phyloP scores from a whole-genome alignment of 2,113 vertebrate species.

The Acrocephalus kingi region DNA sequence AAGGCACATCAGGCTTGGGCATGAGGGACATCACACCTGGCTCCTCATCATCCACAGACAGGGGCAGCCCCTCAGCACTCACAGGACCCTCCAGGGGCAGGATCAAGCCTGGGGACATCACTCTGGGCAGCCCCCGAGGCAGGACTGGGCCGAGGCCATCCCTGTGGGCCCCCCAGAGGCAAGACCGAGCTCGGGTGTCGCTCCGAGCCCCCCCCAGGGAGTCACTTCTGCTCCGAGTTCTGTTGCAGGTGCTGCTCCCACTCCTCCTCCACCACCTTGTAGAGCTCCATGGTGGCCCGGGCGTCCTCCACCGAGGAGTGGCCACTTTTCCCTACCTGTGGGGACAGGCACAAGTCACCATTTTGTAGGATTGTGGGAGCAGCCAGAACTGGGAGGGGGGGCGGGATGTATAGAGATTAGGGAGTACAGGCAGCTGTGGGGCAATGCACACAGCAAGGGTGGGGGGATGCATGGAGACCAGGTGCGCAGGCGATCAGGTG shows the following conservation, averaged over 20 bases:
- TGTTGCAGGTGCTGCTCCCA: conserved; percentile 81
- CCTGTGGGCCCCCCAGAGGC: background rate
- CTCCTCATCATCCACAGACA: fast-evolving
- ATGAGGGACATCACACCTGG: fast-evolving
- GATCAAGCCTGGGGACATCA: no score
- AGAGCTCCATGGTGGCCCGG: conserved; percentile 91
- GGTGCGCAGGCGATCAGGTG: background rate
- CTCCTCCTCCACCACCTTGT: conserved; percentile 85
- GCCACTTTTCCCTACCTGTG: conserved; percentile 80
- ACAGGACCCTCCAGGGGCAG: background rate
- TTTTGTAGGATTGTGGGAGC: background rate
- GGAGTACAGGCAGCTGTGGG: background rate
- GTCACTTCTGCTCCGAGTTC: background rate
- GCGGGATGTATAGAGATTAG: background rate
- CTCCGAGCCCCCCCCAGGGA: background rate
- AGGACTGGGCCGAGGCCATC: background rate
- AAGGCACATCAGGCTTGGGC: background rate
- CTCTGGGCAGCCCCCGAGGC: background rate
- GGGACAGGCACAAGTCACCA: background rate
- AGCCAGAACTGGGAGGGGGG: background rate
- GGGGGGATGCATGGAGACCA: background rate
- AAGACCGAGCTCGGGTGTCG: background rate
- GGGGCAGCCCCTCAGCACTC: background rate
- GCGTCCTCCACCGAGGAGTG: conserved; percentile 95
- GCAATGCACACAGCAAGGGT: background rate